These are phyloP conservation scores for Turnix velox DNA, from an alignment of 2,113 vertebrate species.

Conservation along the genomic window DNA sequence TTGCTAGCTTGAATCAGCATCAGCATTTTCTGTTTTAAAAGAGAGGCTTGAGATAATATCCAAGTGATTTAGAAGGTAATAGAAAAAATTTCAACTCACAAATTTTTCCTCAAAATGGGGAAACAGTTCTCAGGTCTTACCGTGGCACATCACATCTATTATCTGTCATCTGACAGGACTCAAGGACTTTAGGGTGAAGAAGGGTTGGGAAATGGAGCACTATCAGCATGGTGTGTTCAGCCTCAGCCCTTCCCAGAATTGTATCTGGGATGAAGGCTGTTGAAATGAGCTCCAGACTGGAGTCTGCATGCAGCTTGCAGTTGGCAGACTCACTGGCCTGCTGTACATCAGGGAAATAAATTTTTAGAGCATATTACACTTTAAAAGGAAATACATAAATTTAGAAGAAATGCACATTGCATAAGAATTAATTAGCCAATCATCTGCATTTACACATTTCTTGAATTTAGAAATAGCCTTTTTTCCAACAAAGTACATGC, in stretches of 20 bases:
- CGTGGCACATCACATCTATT: background rate
- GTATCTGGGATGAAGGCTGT: background rate
- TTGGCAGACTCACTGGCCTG: background rate
- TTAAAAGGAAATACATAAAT: background rate
- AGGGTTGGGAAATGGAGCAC: fast-evolving
- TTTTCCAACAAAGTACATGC: background rate
- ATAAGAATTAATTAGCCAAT: background rate
- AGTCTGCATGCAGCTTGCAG: background rate
- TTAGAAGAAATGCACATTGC: background rate
- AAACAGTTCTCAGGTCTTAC: background rate
- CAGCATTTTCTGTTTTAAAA: background rate
- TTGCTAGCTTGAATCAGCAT: background rate
- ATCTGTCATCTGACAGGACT: background rate
- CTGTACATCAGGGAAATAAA: background rate
- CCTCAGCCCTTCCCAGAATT: background rate
- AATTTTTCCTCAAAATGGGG: background rate
- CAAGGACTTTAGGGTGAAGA: background rate
- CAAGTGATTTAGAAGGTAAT: background rate
- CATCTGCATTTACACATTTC: background rate
- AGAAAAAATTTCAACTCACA: background rate
- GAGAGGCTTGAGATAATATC: background rate
- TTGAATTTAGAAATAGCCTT: background rate
- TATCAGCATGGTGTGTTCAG: background rate
- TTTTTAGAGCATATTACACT: fast-evolving
- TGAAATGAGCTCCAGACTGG: background rate